Percentiles rank a stretch among this genome's conserved stretches.
These are phyloP conservation scores for Heliconius hortense DNA, from an alignment of 2,888 invertebrate genomes.

Conservation along the genomic window DNA sequence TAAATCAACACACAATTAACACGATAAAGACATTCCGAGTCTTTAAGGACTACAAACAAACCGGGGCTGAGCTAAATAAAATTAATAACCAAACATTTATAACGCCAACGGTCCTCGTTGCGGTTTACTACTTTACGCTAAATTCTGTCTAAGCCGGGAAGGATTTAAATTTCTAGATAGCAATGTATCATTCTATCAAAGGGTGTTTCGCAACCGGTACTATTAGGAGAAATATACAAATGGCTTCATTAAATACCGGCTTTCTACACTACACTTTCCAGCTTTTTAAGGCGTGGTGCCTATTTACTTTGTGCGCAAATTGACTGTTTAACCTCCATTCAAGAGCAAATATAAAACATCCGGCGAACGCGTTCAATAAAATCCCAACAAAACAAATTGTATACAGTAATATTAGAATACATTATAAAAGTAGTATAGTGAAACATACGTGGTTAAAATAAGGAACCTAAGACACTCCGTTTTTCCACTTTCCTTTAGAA, in stretches of 20 bases:
- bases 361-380: constrained; percentile 57
- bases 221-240: constrained; percentile 57
- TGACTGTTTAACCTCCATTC: constrained; percentile 67
- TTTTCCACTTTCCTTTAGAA: too few relatives aligned
- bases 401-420: background rate
- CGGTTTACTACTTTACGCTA: constrained; percentile 51
- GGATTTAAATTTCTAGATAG: constrained; percentile 50
- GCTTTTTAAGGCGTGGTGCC: constrained; percentile 55
- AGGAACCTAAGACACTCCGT: too few relatives aligned
- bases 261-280: constrained; percentile 61
- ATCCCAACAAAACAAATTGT: constrained; percentile 53
- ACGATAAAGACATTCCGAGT: constrained; percentile 63
- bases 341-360: constrained; percentile 66
- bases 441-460: too few relatives aligned
- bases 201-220: constrained; percentile 48
- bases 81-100: constrained; percentile 60
- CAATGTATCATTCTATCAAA: constrained; percentile 59
- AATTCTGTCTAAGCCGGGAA: constrained; percentile 43
- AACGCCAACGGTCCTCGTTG: constrained; percentile 45
- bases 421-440: background rate
- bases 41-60: constrained; percentile 59
- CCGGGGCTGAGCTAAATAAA: constrained; percentile 54
- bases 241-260: constrained; percentile 64
- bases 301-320: constrained; percentile 55
- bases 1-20: constrained; percentile 55